Evolutionary conservation across 1,140 invertebrate genomes (phyloP).

Genomic region (Pseudomyrmex sp.): DNA sequence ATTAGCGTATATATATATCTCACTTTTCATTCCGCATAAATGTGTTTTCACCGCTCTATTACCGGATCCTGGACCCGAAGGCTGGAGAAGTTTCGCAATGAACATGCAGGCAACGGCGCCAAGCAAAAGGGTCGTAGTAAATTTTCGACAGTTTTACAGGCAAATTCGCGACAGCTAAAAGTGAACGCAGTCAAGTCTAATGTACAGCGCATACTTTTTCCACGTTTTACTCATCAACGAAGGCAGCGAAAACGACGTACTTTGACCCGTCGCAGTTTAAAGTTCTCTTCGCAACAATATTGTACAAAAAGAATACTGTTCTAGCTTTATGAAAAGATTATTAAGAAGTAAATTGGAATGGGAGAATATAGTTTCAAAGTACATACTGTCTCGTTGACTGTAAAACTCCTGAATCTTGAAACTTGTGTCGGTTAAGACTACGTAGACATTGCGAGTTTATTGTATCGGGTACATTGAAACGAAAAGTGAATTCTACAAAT

Average conservation of each 20-base stretch:
- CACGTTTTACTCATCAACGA: conserved; percentile 54
- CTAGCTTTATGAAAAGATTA: conserved; percentile 54
- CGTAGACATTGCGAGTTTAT: not conserved
- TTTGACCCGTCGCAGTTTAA: conserved; percentile 56
- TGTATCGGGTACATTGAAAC: not conserved
- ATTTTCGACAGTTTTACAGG: conserved; percentile 68
- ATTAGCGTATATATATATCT: conserved; percentile 31
- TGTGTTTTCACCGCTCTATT: conserved; percentile 10
- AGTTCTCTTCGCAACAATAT: conserved; percentile 42
- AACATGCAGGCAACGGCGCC: conserved; percentile 20
- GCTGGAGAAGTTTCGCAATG: conserved; percentile 64
- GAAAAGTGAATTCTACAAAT: not conserved
- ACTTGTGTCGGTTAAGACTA: conserved; percentile 40
- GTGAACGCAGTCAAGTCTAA: conserved; percentile 57
- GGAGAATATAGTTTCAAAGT: not conserved
- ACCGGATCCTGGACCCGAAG: not conserved
- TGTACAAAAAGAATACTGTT: conserved; percentile 7
- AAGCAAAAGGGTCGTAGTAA: conserved; percentile 60
- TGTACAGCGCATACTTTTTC: conserved; percentile 52
- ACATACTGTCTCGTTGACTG: conserved; percentile 1
- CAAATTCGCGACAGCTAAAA: conserved; percentile 54
- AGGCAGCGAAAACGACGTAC: conserved; percentile 58
- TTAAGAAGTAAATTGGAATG: conserved; percentile 23
- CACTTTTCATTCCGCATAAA: conserved; percentile 38
- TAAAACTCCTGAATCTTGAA: conserved; percentile 30